Base-by-base conservation (phyloP, 2,888 invertebrate species). In the Agrotis ipsilon region DNA sequence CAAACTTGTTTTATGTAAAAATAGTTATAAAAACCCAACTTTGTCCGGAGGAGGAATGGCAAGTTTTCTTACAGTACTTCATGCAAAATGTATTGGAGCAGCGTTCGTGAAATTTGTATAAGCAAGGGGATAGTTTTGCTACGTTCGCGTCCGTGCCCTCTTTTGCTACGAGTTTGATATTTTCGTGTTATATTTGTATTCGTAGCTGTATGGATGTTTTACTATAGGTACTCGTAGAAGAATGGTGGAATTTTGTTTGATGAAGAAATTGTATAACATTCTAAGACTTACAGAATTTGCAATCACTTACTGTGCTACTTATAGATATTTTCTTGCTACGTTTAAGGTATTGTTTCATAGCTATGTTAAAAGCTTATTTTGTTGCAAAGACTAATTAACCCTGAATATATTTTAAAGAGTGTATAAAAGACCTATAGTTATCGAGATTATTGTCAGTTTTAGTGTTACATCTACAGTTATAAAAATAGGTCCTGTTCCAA, bases 31-130 rank as follows among this genome's bases (percentile, higher is more conserved):
- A 89, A 88, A 89, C 86, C 85, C 86, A 86, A 87, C 86, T 85
- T 86, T 78, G 83, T 79, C 64, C 68, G 55, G 82, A 76, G 79
- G 49, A 84, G 85, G 86, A 80, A 84, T 84, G 85, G 75, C 88
- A 86, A 88, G 87, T 86, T 86, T 86, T 83, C 84, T 78, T 81
- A 84, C 81, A 79, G 80, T 72, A 81, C 87, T 91, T 94, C 95
- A 94, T 95, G 92, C 94, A 95, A 95, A 94, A 95, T 95, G 93
- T 94, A 95, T 93, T 90, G 85, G 85, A 82, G 83, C 70, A 80
- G 85, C 86, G 72, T 86, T 90, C 90, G 86, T 91, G 90, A 91
- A 92, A 91, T 89, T 91, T 92, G 91, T 92, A 91, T 91, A 88
- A 76, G 78, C 81, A 68, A 87, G 90, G 88, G 86, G 84, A 91